Evolutionary conservation across 2,113 vertebrate species (phyloP).

Genomic region (Urocynchramus pylzowi): DNA sequence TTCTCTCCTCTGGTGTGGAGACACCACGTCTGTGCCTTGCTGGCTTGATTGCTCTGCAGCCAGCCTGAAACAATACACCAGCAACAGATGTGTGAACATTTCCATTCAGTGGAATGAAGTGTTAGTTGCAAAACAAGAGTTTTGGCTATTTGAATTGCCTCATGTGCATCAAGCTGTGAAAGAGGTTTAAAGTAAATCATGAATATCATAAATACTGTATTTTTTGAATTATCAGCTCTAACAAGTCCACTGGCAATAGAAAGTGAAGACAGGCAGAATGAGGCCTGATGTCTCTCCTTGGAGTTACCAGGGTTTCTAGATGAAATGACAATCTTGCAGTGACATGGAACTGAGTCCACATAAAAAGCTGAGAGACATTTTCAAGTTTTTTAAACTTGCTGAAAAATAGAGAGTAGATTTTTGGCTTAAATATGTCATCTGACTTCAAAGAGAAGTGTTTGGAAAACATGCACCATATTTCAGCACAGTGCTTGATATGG

Average conservation of each 20-base stretch:
- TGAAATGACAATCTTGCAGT: background rate
- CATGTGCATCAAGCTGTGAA: conserved; percentile 31
- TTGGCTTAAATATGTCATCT: background rate
- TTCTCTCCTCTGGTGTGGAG: background rate
- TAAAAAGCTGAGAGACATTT: background rate
- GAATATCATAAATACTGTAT: conserved; percentile 3
- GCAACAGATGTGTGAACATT: conserved; percentile 15
- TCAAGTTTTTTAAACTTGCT: background rate
- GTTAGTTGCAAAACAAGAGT: background rate
- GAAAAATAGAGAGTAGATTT: background rate
- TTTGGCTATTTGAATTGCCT: background rate
- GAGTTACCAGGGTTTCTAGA: background rate
- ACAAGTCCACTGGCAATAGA: background rate
- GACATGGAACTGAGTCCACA: background rate
- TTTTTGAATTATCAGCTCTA: background rate
- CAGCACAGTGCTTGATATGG: background rate
- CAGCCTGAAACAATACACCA: background rate
- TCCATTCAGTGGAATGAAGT: background rate
- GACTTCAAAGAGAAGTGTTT: background rate
- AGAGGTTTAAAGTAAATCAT: conserved; percentile 26
- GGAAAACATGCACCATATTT: background rate
- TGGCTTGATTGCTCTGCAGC: background rate
- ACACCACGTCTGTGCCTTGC: background rate
- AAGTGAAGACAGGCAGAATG: background rate
- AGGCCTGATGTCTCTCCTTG: background rate